A percentile compares a stretch with the other conserved stretches of the same genome.
phyloP scores from a whole-genome alignment of 2,888 invertebrate genomes.

The Apotomis capreana region DNA sequence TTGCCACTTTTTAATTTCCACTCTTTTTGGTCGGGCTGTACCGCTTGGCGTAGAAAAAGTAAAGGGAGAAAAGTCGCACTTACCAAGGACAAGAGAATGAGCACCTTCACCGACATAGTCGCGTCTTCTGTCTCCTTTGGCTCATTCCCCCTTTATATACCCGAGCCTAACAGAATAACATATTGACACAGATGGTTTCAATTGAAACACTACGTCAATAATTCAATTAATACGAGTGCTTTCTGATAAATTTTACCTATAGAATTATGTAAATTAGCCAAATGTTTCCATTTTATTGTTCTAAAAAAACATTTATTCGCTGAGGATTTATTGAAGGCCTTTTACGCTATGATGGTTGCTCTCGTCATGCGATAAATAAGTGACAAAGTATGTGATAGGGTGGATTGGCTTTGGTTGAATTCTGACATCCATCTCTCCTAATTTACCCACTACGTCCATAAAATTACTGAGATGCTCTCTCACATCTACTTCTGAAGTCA shows the following conservation, averaged over 20 bases:
- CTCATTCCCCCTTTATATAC: not conserved
- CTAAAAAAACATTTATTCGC: no score
- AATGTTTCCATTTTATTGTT: no score
- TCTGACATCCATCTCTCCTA: conserved; percentile 53
- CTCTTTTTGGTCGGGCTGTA: no score
- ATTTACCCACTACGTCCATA: conserved; percentile 57
- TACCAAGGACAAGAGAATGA: not conserved
- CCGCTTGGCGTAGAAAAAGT: no score
- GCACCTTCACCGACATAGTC: not conserved
- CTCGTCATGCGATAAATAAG: no score
- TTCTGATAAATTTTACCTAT: conserved; percentile 30
- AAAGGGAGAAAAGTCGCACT: not conserved
- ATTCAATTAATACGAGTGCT: not conserved
- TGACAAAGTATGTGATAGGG: no score
- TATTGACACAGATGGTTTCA: not conserved
- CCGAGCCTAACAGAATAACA: not conserved
- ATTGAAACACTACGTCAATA: not conserved
- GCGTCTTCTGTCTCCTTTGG: not conserved
- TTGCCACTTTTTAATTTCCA: no score
- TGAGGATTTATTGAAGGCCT: no score
- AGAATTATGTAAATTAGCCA: no score
- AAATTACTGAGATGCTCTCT: conserved; percentile 56
- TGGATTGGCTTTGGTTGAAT: conserved; percentile 49
- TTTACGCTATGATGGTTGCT: no score
- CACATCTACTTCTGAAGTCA: conserved; percentile 54